Conservation (phyloP, 2,888 invertebrate genomes). For the Subacronicta megacephala region DNA sequence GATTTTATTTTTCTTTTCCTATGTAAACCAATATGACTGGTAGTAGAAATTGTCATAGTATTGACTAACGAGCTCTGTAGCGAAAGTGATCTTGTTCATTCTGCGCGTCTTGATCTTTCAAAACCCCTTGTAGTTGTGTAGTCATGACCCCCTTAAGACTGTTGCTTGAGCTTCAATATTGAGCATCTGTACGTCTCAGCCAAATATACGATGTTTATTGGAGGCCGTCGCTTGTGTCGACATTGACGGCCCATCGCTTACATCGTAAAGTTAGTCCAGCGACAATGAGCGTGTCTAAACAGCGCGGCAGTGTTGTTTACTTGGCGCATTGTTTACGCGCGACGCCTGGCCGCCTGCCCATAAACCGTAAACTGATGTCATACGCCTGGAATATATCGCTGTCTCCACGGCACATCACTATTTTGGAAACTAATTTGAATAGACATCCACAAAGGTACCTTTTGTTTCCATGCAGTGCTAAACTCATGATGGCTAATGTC, state of each 20-base stretch:
- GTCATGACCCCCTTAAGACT: too few relatives aligned
- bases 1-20: too few relatives aligned
- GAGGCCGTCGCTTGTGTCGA: background rate
- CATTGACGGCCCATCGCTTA: conserved; percentile 19
- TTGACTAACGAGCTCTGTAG: too few relatives aligned
- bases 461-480: too few relatives aligned
- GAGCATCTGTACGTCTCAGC: background rate
- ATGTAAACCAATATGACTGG: too few relatives aligned
- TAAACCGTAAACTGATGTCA: conserved; percentile 61
- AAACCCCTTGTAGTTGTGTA: too few relatives aligned
- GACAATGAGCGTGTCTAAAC: conserved; percentile 40
- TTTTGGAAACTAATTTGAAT: conserved; percentile 5
- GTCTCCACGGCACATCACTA: conserved; percentile 22
- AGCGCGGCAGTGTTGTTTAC: conserved; percentile 37
- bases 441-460: background rate
- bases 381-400: conserved; percentile 52
- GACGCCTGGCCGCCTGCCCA: conserved; percentile 66
- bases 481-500: too few relatives aligned
- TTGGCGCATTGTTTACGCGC: conserved; percentile 63
- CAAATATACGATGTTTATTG: background rate
- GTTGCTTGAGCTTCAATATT: background rate
- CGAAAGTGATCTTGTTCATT: too few relatives aligned
- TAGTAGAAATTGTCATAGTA: too few relatives aligned
- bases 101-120: background rate
- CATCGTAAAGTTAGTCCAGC: conserved; percentile 21